Evolutionary conservation across 2,888 invertebrate genomes (phyloP).

Genomic region (Cotesia congregata): DNA sequence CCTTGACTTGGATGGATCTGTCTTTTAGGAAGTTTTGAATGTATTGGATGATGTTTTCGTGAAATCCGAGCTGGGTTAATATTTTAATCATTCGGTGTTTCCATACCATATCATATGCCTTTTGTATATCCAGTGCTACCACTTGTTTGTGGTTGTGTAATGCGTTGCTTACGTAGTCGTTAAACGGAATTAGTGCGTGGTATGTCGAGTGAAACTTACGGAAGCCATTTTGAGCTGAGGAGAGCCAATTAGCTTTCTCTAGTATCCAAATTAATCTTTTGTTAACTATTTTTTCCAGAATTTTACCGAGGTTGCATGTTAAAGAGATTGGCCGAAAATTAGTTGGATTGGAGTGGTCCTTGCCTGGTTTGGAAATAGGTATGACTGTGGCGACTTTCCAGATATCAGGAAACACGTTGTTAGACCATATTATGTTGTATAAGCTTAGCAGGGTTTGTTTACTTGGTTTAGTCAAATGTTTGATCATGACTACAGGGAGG

Average conservation of each 20-base stretch:
- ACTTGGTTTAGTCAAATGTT: constrained; percentile 1
- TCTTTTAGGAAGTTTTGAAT: constrained; percentile 28
- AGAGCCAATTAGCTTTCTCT: constrained; percentile 31
- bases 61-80: neutral
- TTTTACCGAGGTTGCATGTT: constrained; percentile 35
- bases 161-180: neutral
- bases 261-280: constrained; percentile 28
- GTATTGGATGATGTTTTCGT: constrained; percentile 22
- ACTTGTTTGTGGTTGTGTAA: neutral
- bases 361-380: constrained; percentile 30
- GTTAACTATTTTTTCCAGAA: constrained; percentile 32
- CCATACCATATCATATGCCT: constrained; percentile 36
- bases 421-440: constrained; percentile 15
- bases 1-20: constrained; percentile 20
- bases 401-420: neutral
- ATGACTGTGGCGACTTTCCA: constrained; percentile 28
- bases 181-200: constrained; percentile 32
- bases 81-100: neutral
- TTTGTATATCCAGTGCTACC: constrained; percentile 7
- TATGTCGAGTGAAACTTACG: constrained; percentile 34
- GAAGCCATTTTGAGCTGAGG: constrained; percentile 36
- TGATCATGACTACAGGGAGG: constrained; percentile 17
- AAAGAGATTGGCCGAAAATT: constrained; percentile 31
- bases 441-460: neutral
- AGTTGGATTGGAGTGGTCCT: constrained; percentile 12